Evolutionary conservation across 2,113 vertebrate genomes (phyloP).

Genomic region (Myotis brandtii): DNA sequence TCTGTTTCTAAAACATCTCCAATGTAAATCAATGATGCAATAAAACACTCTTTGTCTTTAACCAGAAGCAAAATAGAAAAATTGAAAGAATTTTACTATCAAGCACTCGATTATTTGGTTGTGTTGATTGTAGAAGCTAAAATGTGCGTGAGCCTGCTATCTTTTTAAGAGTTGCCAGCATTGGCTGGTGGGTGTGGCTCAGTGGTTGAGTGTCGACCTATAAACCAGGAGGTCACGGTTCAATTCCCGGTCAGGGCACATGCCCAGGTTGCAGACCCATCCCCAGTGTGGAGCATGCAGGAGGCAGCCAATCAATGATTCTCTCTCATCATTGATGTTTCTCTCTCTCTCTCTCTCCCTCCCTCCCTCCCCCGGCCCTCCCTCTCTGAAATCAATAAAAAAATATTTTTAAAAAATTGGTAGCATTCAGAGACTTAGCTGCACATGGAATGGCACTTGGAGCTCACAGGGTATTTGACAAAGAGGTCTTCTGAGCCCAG

Average conservation of each 20-base stretch:
- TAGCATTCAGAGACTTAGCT: not conserved
- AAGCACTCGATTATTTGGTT: not conserved
- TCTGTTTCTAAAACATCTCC: not conserved
- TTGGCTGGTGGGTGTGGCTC: too few relatives aligned
- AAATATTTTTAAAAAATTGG: not conserved
- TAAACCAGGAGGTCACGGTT: too few relatives aligned
- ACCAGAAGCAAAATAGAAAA: not conserved
- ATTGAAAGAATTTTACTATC: not conserved
- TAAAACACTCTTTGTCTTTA: not conserved
- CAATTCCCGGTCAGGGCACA: too few relatives aligned
- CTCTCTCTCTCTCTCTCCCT: too few relatives aligned
- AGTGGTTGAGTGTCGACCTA: too few relatives aligned
- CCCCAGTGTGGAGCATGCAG: too few relatives aligned
- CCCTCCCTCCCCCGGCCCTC: too few relatives aligned
- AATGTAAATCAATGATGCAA: not conserved
- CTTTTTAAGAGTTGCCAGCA: not conserved
- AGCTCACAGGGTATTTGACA: not conserved
- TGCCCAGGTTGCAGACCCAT: too few relatives aligned
- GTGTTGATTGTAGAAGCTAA: not conserved
- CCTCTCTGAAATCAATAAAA: too few relatives aligned
- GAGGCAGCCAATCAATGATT: too few relatives aligned
- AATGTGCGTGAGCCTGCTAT: rapidly evolving
- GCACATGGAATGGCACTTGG: not conserved
- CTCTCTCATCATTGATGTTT: too few relatives aligned
- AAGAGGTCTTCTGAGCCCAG: not conserved